These are phyloP conservation scores for Drosophila navojoa DNA, from an alignment of 1,140 invertebrate species.

Conservation along the genomic window DNA sequence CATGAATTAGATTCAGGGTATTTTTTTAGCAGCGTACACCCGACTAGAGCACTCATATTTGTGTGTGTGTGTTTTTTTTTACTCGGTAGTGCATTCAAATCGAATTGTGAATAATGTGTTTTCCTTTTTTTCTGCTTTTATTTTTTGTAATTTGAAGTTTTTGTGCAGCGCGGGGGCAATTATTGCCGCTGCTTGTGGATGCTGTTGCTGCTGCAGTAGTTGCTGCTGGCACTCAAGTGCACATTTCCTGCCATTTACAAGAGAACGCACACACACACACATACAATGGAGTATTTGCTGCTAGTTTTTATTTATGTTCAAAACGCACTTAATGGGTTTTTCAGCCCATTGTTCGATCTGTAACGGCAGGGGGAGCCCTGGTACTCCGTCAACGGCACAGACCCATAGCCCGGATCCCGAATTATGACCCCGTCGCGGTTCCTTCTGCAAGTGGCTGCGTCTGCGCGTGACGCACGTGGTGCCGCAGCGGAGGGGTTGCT, in stretches of 20 bases:
- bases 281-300: conserved; percentile 27
- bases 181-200: conserved; percentile 33
- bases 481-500: conserved; percentile 61
- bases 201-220: conserved; percentile 28
- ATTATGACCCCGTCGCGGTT: conserved; percentile 25
- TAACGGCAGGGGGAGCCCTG: conserved; percentile 50
- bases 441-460: conserved; percentile 52
- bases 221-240: conserved; percentile 71
- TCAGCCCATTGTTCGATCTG: conserved; percentile 68
- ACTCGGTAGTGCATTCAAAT: conserved; percentile 38
- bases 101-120: conserved; percentile 46
- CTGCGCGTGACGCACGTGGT: conserved; percentile 75
- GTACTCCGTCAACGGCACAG: neutral
- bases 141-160: conserved; percentile 46
- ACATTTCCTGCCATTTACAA: conserved; percentile 77
- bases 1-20: neutral
- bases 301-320: conserved; percentile 57
- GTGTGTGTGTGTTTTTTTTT: conserved; percentile 17
- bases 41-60: neutral
- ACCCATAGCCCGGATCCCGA: conserved; percentile 45
- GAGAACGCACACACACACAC: conserved; percentile 29
- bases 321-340: conserved; percentile 69
- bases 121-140: conserved; percentile 19
- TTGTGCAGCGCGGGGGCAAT: conserved; percentile 32
- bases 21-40: neutral